phyloP scores from a whole-genome alignment of 1,140 invertebrate genomes.

The Lucilia cuprina region DNA sequence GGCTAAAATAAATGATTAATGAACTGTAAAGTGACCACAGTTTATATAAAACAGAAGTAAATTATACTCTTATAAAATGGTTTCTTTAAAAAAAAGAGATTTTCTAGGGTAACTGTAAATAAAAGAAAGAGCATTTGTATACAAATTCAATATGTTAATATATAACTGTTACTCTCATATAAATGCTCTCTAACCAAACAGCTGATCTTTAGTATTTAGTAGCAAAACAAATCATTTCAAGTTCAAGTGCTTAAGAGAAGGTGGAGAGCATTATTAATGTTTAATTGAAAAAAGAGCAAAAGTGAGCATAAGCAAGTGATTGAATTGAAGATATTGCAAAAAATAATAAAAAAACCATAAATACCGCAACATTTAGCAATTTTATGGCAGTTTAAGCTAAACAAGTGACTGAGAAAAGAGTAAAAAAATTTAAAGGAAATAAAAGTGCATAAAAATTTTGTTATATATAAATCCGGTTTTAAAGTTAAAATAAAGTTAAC shows the following conservation, averaged over 20 bases:
- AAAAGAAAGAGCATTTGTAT: neutral
- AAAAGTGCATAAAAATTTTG: neutral
- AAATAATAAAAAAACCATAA: slow-evolving; percentile 3
- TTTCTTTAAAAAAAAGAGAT: too few relatives aligned
- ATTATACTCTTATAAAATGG: too few relatives aligned
- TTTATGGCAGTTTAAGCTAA: slow-evolving; percentile 26
- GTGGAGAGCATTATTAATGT: neutral
- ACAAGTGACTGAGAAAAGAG: slow-evolving; percentile 3
- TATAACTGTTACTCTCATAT: neutral
- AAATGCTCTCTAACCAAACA: neutral
- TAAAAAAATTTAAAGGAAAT: neutral
- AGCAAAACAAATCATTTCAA: slow-evolving; percentile 4
- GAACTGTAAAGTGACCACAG: neutral
- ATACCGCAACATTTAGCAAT: slow-evolving; percentile 28
- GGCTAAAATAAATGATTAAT: neutral
- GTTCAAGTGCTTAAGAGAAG: slow-evolving; percentile 23
- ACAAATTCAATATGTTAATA: neutral
- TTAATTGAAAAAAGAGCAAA: neutral
- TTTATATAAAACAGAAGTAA: too few relatives aligned
- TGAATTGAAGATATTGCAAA: neutral
- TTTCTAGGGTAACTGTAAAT: neutral
- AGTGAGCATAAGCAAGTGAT: neutral
- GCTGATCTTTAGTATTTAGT: neutral
- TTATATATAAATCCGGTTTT: neutral
- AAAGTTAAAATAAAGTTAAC: neutral